Base-by-base conservation (phyloP, 1,140 invertebrate genomes). In the Papilio helenus region DNA sequence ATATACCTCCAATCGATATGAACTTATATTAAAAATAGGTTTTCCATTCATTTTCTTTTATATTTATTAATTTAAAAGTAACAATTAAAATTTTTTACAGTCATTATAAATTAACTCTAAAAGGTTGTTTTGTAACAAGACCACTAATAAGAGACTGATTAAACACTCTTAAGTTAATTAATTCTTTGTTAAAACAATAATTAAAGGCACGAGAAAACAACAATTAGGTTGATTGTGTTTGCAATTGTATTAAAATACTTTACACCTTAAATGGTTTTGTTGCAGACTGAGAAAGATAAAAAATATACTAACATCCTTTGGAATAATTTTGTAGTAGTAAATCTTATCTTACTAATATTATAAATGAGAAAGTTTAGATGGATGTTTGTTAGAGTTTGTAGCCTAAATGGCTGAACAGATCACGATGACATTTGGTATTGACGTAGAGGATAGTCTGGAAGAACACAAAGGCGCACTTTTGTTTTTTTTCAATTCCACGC, bases 151-250 rank as follows among this genome's bases (percentile, higher is more conserved):
- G 9, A 39, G 71, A 10, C 42, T 72, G 42, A 39, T 42, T 72
- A 44, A 72, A 44, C 71, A 72, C 61, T 29, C 14, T 68, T 68
- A 68, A 68, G 26, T 68, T 74, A 46, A 49, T 74, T 74, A 74
- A 74, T 46, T 46, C 72, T 29, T 74, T 74, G 42, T 74, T 51
- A 72, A 72, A 72, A 72, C 42, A 74, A 46, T 49, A 49, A 74
- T 74, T 74, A 74, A 49, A 44, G 72, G 42, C 44, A 44, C 14
- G 72, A 74, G 72, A 74, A 74, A 74, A 74, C 72, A 74, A 74
- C 39, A 74, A 46, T 74, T 74, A 74, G 23, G 39, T 23, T 74
- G 72, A 74, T 74, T 74, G 20, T 26, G 72, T 74, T 49, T 74
- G 14, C 72, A 44, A 23, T 49, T 49, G 1, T 23, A 42, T 72